Evolutionary conservation across 2,113 vertebrate species (phyloP), one percentile per base, ranked within the genome.

Genomic region (Pleuronectes platessa): DNA sequence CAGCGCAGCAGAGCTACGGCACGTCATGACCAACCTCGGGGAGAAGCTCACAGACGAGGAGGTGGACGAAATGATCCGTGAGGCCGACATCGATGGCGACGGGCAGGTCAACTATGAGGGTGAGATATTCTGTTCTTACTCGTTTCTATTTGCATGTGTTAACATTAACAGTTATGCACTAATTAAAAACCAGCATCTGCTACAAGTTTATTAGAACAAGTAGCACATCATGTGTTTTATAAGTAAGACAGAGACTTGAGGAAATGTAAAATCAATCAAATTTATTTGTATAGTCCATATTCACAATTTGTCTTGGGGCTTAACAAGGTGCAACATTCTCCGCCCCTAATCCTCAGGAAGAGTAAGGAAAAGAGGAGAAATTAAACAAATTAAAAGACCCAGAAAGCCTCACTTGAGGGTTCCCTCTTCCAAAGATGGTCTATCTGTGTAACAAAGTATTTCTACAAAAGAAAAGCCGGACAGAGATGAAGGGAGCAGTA

Each of bases 61-160:
- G 40, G 96, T 97, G 84, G 96, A 96, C 0, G 96, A 97, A 91
- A 97, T 97, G 96, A 97, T 97, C 90, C 89, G 96, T 1, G 96
- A 97, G 89, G 96, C 96, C 0, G 96, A 97, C 89, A 97, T 97
- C 0, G 96, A 97, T 0, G 96, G 96, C 0, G 96, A 97, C 0
- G 96, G 96, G 68, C 96, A 96, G 76, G 96, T 97, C 93, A 97
- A 97, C 90, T 97, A 97, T 1, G 96, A 97, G 94, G 96, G 96
- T 97, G 80, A 91, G 95, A 24, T 65, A 37, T 61, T 40, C 31
- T 63, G 68, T 66, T 10, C 27, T 27, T 59, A 24, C 15, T 1
- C 56, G 12, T 31, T 20, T 49, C 18, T 49, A 23, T 53, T 23
- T 47, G 6, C 12, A 51, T n/a, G 23, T 23, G 11, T 23, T n/a